phyloP scores from a whole-genome alignment of 1,140 invertebrate species.

The Rhopalosiphum padi region DNA sequence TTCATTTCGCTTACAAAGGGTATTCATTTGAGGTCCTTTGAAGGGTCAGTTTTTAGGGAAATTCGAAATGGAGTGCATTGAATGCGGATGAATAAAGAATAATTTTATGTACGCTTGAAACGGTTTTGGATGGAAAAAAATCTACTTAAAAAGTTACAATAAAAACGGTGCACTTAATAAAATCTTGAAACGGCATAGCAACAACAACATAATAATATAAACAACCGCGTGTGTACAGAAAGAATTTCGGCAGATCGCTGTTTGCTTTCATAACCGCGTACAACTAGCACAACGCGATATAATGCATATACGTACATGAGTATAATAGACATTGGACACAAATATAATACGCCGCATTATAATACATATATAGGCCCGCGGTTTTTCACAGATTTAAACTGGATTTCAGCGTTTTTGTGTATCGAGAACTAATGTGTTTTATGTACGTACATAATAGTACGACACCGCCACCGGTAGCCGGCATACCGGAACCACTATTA shows the following conservation, averaged over 20 bases:
- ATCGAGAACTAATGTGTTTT: background rate
- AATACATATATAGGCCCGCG: background rate
- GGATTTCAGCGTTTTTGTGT: background rate
- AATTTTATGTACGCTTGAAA: slow-evolving; percentile 8
- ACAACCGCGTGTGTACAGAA: background rate
- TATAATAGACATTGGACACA: background rate
- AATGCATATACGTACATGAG: background rate
- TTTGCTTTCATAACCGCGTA: background rate
- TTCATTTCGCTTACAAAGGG: background rate
- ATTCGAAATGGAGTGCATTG: slow-evolving; percentile 10
- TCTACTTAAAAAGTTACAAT: slow-evolving; percentile 41
- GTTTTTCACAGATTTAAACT: background rate
- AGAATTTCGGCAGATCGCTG: background rate
- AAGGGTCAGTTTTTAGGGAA: slow-evolving; percentile 39
- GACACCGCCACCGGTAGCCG: background rate
- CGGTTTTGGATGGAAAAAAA: background rate
- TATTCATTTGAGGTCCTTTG: slow-evolving; percentile 19
- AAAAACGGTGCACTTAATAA: background rate
- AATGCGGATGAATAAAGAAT: background rate
- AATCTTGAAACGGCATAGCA: background rate
- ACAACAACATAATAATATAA: background rate
- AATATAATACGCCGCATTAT: background rate
- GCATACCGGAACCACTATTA: background rate
- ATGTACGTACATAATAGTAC: background rate
- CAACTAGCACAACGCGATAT: background rate